Base-by-base conservation (phyloP, 2,797 vertebrate genomes). In the Chelon labrosus region DNA sequence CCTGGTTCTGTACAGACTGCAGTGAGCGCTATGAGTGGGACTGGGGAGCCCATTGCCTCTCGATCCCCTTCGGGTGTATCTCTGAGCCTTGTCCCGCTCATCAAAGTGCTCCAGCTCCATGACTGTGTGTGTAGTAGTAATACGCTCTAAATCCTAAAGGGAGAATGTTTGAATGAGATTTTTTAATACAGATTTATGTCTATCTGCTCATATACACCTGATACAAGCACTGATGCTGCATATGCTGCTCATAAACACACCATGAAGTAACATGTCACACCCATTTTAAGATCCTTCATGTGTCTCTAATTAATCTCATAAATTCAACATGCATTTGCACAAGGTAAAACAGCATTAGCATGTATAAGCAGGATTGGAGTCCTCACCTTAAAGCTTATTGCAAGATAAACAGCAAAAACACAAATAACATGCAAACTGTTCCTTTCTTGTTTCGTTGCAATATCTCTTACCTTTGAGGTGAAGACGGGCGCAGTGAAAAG, bases 41-140 rank as follows among this genome's bases (percentile, higher is more conserved):
- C 98, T 99, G 64, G 97, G 97, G 19, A 99, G 94, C 51, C 97
- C 97, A 2, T 98, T 98, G 39, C 96, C 97, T 74, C 97, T 95
- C 0, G 98, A 96, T 67, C 96, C 96, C 63, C 96, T 94, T 13
- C 96, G 92, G 59, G 95, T 95, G 66, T 96, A 97, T 31, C 98
- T 93, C 88, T 96, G 96, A 13, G 96, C 96, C 92, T 98, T 98
- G 88, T 99, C 97, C 82, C 98, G 95, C 92, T 97, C 97, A 17
- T 99, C 98, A 80, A 99, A 99, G 88, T 99, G 98, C 89, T 99
- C 98, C 94, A 99, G 91, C 92, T 98, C 98, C 97, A 99, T 98
- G 77, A 59, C 68, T 54, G 67, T 79, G 54, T 54, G 67, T 79
- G 54, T 37, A 51, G 55, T 82, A 44, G 57, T 83, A 17, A 59